Conservation (phyloP, 1,140 invertebrate genomes). For the Amyelois transitella region DNA sequence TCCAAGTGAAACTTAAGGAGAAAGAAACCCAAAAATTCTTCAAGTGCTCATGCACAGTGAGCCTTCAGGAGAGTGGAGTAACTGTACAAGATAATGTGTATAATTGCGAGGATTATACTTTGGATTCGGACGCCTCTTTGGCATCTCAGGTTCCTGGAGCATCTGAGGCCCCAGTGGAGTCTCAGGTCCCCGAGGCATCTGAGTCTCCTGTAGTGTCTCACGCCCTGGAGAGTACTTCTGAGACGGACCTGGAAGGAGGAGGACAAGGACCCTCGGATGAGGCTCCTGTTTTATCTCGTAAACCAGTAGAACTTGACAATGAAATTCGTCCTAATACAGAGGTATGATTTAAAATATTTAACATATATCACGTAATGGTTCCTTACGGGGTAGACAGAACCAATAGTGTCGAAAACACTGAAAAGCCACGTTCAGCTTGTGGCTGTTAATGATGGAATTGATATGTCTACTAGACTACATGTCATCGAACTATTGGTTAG, state of each 20-base stretch:
- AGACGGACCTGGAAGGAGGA: constrained; percentile 11
- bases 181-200: too few relatives aligned
- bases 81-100: constrained; percentile 33
- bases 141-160: neutral
- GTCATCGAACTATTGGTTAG: too few relatives aligned
- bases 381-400: too few relatives aligned
- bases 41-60: constrained; percentile 36
- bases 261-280: neutral
- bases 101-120: constrained; percentile 22
- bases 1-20: constrained; percentile 34
- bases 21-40: constrained; percentile 30
- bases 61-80: constrained; percentile 30
- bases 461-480: too few relatives aligned
- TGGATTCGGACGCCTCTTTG: neutral
- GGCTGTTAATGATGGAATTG: too few relatives aligned
- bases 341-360: constrained; percentile 28
- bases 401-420: too few relatives aligned
- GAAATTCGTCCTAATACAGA: constrained; percentile 45
- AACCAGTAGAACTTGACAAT: constrained; percentile 52
- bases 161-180: neutral
- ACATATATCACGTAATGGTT: neutral
- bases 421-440: too few relatives aligned
- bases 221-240: neutral
- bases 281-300: constrained; percentile 11
- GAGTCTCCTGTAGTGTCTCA: constrained; percentile 15